These are phyloP conservation scores for Podotricha telesiphe DNA, from an alignment of 2,888 invertebrate species.

Conservation along the genomic window DNA sequence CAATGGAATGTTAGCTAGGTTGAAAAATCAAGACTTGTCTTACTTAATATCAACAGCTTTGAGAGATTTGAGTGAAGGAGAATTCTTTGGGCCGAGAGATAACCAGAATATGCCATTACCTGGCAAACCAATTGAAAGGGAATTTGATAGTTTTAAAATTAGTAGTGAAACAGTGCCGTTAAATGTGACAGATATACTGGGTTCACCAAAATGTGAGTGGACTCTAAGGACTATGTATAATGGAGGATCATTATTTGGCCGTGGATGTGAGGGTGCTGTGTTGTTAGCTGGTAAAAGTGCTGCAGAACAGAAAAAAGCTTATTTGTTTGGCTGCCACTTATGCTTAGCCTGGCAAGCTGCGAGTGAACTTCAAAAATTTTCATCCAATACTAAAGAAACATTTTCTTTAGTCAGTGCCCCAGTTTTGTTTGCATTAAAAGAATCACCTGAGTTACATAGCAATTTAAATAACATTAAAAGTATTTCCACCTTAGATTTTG, in stretches of 20 bases:
- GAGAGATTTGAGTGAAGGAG: conserved; percentile 91
- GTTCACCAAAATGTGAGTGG: conserved; percentile 87
- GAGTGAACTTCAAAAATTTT: conserved; percentile 68
- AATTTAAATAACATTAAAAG: conserved; percentile 81
- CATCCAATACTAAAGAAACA: conserved; percentile 82
- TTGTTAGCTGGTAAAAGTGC: conserved; percentile 87
- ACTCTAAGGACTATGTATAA: conserved; percentile 87
- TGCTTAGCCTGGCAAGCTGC: conserved; percentile 92
- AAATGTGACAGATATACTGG: conserved; percentile 67
- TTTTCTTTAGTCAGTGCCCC: conserved; percentile 92
- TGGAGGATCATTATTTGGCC: conserved; percentile 86
- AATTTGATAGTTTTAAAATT: conserved; percentile 59
- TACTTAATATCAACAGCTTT: conserved; percentile 92
- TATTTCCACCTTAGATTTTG: conserved; percentile 85
- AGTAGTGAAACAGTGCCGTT: conserved; percentile 68
- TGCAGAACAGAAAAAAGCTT: conserved; percentile 88
- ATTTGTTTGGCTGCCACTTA: conserved; percentile 90
- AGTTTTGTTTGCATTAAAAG: conserved; percentile 90
- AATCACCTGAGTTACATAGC: conserved; percentile 87
- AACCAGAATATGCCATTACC: conserved; percentile 89
- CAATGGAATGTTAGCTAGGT: conserved; percentile 89
- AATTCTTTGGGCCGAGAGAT: conserved; percentile 90
- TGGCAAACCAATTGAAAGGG: conserved; percentile 75
- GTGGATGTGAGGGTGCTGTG: conserved; percentile 92
- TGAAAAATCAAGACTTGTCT: conserved; percentile 88